These are phyloP conservation scores for Strongylocentrotus purpuratus DNA, from an alignment of 35 echinoderm and acorn worm genomes.

Conservation along the genomic window DNA sequence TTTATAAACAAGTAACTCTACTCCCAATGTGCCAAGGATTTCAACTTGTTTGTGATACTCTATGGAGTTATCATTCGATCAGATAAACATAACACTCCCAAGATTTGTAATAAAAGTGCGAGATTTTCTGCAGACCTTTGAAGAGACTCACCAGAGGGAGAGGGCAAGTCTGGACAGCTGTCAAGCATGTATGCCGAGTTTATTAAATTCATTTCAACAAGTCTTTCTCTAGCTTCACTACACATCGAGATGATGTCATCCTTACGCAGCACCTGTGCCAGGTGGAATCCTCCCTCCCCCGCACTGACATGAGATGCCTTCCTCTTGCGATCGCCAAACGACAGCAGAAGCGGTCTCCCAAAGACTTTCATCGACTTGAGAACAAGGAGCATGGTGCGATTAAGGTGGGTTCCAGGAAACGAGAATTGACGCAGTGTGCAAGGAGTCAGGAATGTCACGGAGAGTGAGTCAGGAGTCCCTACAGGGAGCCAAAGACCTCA, in stretches of 20 bases:
- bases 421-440: not conserved
- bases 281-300: not conserved
- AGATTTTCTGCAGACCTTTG: not conserved
- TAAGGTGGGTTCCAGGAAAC: not conserved
- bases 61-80: not conserved
- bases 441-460: not conserved
- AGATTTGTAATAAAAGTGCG: not conserved
- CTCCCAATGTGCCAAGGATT: not conserved
- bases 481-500: not conserved
- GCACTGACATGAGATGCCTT: not conserved
- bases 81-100: not conserved
- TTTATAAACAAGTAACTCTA: not conserved
- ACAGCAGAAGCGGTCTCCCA: not conserved
- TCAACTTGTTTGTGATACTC: not conserved
- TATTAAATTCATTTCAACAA: slow-evolving; percentile 28
- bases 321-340: not conserved
- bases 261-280: not conserved
- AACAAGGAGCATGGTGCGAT: not conserved
- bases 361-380: slow-evolving; percentile 30
- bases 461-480: slow-evolving; percentile 4
- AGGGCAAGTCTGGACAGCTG: slow-evolving; percentile 15
- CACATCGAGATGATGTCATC: not conserved
- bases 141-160: not conserved
- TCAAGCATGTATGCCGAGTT: not conserved
- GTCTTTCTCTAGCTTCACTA: slow-evolving; percentile 23